Evolutionary conservation across 2,113 vertebrate genomes (phyloP).

Genomic region (Turdus rufiventris): DNA sequence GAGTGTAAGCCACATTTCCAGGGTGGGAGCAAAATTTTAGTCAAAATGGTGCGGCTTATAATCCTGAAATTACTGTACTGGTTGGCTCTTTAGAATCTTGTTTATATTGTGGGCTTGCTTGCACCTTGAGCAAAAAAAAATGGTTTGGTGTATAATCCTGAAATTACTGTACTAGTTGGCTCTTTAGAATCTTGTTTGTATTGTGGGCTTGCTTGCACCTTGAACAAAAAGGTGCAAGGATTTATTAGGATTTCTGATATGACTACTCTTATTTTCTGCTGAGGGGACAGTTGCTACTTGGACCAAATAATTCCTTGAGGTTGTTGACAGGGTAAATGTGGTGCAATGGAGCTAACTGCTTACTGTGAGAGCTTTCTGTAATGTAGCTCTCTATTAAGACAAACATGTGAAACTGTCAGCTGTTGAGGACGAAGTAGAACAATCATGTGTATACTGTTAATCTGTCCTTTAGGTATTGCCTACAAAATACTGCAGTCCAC

Average conservation of each 20-base stretch:
- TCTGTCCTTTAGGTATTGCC: background rate
- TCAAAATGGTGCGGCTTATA: no score
- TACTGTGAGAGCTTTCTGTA: background rate
- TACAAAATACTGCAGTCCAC: background rate
- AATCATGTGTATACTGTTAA: rapidly evolving
- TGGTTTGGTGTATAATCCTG: no score
- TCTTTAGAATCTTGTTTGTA: background rate
- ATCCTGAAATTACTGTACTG: no score
- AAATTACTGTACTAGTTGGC: no score
- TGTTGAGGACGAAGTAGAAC: background rate
- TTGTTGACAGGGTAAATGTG: background rate
- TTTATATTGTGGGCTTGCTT: no score
- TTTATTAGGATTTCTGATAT: background rate
- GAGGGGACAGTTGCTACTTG: background rate
- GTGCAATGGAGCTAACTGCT: background rate
- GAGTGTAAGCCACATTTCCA: no score
- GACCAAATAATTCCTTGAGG: background rate
- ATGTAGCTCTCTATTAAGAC: background rate
- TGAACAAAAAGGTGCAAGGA: background rate
- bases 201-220: background rate
- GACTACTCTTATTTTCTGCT: background rate
- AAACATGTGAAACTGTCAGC: background rate
- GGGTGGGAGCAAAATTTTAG: no score
- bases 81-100: no score
- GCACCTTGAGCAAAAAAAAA: no score